Percentiles rank a stretch among this genome's conserved stretches.
Conservation (phyloP, 1,140 invertebrate species). For the Drosophila dunni region DNA sequence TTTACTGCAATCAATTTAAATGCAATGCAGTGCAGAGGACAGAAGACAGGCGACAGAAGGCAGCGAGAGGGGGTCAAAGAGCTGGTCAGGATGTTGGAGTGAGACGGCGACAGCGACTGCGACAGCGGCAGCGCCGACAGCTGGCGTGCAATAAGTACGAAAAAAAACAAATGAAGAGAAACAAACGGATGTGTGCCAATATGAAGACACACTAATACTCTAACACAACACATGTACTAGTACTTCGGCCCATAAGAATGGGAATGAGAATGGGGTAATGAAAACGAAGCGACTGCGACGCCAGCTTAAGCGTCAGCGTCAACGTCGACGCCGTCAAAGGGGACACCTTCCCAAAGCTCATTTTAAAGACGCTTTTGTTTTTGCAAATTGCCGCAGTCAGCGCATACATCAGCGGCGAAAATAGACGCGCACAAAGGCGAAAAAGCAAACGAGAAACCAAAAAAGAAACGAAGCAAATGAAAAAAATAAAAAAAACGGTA, state of each 20-base stretch:
- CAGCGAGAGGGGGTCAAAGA: conserved; percentile 17
- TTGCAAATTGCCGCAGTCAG: conserved; percentile 72
- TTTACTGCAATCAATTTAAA: conserved; percentile 83
- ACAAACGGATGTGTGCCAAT: conserved; percentile 45
- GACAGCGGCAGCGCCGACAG: conserved; percentile 22
- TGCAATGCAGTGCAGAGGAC: conserved; percentile 46
- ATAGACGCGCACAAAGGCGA: conserved; percentile 59
- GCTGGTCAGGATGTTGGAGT: conserved; percentile 30
- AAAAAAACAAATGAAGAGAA: not conserved
- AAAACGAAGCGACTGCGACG: conserved; percentile 10
- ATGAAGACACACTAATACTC: conserved; percentile 22
- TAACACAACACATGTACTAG: conserved; percentile 3
- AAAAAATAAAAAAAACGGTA: conserved; percentile 54
- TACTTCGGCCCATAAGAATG: conserved; percentile 18
- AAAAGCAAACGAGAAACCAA: conserved; percentile 33
- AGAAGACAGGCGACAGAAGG: conserved; percentile 10
- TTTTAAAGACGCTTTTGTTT: conserved; percentile 62
- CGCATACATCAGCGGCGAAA: conserved; percentile 77
- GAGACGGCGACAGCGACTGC: conserved; percentile 34
- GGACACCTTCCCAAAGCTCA: conserved; percentile 54
- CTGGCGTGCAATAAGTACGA: conserved; percentile 19
- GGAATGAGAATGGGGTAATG: conserved; percentile 39
- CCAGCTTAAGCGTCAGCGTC: conserved; percentile 2
- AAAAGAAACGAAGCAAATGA: conserved; percentile 4
- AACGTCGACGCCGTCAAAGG: conserved; percentile 4